These are phyloP conservation scores for Pristionchus mayeri DNA, from an alignment of 2,888 invertebrate species.

Conservation along the genomic window DNA sequence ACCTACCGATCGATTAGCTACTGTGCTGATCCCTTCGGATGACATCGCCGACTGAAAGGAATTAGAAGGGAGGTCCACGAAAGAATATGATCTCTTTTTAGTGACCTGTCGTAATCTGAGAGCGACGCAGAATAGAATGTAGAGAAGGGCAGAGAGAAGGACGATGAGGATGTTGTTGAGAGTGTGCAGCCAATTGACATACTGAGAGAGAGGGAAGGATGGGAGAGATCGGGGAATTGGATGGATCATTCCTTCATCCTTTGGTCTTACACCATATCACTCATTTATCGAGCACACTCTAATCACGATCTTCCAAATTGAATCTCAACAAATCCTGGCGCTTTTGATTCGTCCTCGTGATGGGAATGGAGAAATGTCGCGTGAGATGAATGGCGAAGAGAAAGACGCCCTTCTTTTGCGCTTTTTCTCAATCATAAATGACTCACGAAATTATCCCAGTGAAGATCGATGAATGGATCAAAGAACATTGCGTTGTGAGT, in stretches of 20 bases:
- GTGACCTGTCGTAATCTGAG: background rate
- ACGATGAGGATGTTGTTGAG: constrained; percentile 24
- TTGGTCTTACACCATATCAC: background rate
- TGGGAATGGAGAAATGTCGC: background rate
- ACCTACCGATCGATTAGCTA: constrained; percentile 19
- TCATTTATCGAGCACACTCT: background rate
- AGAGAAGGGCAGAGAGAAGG: background rate
- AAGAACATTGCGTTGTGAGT: background rate
- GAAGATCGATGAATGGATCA: background rate
- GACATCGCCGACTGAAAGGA: background rate
- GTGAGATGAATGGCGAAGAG: background rate
- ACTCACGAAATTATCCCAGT: constrained; percentile 38
- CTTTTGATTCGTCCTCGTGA: too few relatives aligned
- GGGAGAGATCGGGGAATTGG: too few relatives aligned
- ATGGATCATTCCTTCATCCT: background rate
- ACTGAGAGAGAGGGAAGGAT: background rate
- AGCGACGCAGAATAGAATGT: background rate
- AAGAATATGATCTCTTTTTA: background rate
- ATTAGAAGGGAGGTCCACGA: too few relatives aligned
- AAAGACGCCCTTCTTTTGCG: background rate
- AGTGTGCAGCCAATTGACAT: constrained; percentile 12
- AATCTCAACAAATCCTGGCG: background rate
- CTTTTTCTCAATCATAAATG: background rate
- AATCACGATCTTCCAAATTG: too few relatives aligned
- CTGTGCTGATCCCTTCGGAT: background rate